phyloP scores from a whole-genome alignment of 1,140 invertebrate genomes.

The Papilio glaucus region DNA sequence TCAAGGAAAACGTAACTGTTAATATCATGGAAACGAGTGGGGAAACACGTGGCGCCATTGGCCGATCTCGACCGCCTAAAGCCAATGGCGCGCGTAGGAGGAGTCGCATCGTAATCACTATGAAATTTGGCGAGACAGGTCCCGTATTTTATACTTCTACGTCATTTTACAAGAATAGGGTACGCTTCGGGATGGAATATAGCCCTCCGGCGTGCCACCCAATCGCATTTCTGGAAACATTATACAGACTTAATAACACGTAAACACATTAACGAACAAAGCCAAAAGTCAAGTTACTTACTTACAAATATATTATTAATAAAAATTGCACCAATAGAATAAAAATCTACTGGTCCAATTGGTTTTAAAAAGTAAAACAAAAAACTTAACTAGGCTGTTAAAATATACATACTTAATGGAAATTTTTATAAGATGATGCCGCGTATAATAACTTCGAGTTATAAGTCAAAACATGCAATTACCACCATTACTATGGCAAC shows the following conservation, averaged over 20 bases:
- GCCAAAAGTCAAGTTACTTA: not conserved
- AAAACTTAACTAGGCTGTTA: not conserved
- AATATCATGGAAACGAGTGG: conserved; percentile 60
- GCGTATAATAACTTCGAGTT: too few relatives aligned
- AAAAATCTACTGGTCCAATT: too few relatives aligned
- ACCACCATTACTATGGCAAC: too few relatives aligned
- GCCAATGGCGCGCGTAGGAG: conserved; percentile 75
- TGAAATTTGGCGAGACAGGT: conserved; percentile 67
- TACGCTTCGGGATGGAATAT: conserved; percentile 1
- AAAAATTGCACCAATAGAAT: too few relatives aligned
- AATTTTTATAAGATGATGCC: too few relatives aligned
- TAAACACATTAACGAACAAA: not conserved
- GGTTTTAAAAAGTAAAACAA: not conserved
- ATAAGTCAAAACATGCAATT: too few relatives aligned
- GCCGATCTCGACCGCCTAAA: conserved; percentile 57
- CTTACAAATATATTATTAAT: too few relatives aligned
- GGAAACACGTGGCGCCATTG: conserved; percentile 69
- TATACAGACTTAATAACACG: not conserved
- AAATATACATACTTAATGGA: not conserved
- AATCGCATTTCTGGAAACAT: conserved; percentile 16
- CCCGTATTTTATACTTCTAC: conserved; percentile 54
- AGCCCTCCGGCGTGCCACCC: conserved; percentile 17
- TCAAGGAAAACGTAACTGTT: conserved; percentile 64
- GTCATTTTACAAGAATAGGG: conserved; percentile 36
- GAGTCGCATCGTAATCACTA: conserved; percentile 59